A percentile compares a stretch with the other conserved stretches of the same genome.
phyloP scores from a whole-genome alignment of 2,888 invertebrate species.

The Chrysolina oricalcia region DNA sequence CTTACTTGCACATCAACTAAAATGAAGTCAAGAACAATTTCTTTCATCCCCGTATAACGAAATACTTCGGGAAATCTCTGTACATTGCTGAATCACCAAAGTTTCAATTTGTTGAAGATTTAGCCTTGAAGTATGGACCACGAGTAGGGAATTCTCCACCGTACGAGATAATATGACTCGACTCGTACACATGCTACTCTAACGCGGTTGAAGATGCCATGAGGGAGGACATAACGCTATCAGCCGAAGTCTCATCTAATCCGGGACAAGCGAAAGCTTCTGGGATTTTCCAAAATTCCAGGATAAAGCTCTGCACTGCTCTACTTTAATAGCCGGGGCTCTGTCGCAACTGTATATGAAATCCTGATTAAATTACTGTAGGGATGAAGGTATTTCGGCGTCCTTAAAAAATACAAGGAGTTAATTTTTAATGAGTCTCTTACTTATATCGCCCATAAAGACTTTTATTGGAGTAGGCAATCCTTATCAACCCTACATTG shows the following conservation, averaged over 20 bases:
- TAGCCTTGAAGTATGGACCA: not conserved
- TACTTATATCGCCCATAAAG: conserved; percentile 38
- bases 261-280: conserved; percentile 68
- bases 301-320: conserved; percentile 63
- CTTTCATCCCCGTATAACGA: too few relatives aligned
- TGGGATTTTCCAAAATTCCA: conserved; percentile 69
- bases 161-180: not conserved
- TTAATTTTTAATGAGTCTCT: conserved; percentile 47
- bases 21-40: too few relatives aligned
- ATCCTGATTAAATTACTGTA: conserved; percentile 61
- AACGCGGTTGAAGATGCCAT: conserved; percentile 54
- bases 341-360: conserved; percentile 65
- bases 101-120: not conserved
- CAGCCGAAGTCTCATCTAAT: conserved; percentile 66
- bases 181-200: conserved; percentile 61
- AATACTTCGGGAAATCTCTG: too few relatives aligned
- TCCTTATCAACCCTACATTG: conserved; percentile 10
- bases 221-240: conserved; percentile 53
- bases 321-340: conserved; percentile 62
- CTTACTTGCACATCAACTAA: too few relatives aligned
- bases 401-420: conserved; percentile 52
- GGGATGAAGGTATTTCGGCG: conserved; percentile 56
- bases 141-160: not conserved
- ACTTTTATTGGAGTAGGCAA: conserved; percentile 35
- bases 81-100: not conserved